Conservation (phyloP, 2,113 vertebrate genomes). For the Nestor notabilis region DNA sequence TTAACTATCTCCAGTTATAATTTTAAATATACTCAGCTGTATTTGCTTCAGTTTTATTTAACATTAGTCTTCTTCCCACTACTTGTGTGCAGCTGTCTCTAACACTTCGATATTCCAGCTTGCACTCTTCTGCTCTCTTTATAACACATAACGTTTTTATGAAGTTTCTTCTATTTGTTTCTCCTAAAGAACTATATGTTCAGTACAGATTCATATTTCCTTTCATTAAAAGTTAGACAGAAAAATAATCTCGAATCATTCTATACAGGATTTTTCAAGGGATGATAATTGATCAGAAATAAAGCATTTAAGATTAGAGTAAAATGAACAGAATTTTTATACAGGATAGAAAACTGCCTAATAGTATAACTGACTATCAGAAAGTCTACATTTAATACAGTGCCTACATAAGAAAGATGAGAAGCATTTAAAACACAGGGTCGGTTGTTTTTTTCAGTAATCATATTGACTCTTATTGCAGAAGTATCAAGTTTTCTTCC, state of each 20-base stretch:
- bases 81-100: conserved; percentile 11
- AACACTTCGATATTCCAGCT: not conserved
- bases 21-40: not conserved
- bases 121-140: not conserved
- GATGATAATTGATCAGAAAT: not conserved
- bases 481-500: not conserved
- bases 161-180: not conserved
- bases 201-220: not conserved
- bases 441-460: not conserved
- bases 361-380: not conserved
- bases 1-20: not conserved
- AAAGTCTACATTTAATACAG: not conserved
- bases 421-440: not conserved
- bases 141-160: not conserved
- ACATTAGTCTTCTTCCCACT: not conserved
- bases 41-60: not conserved
- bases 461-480: not conserved
- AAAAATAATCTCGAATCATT: not conserved
- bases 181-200: not conserved
- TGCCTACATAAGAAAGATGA: not conserved
- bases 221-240: not conserved
- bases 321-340: not conserved
- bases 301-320: not conserved
- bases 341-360: not conserved
- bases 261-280: not conserved